Base-by-base conservation (phyloP, 2,797 vertebrate species). In the Scomberomorus guttatus region DNA sequence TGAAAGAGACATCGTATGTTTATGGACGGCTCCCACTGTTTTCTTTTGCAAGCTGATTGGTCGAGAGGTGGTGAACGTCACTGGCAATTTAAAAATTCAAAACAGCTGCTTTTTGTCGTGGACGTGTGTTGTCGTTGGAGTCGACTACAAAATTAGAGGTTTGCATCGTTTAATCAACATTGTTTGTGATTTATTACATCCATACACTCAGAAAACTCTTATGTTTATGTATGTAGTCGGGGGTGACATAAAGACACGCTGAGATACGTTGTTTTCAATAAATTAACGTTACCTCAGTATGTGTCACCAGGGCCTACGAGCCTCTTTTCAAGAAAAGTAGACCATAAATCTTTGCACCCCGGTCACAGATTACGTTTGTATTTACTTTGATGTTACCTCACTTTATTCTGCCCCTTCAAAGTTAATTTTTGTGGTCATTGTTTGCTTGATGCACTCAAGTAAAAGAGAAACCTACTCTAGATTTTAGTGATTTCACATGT, bases 1-100 rank as follows among this genome's bases (percentile, higher is more conserved):
- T 0, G 17, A 4, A 0, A 4, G 0, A 72, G 2, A 32, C 54
- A 22, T 29, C 32, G 0, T 0, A 10, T 18, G 34, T 20, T 22
- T 8, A 3, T 0, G 0, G 1, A 7, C 0, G 1, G 0, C 0
- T 0, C n/a, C 50, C 14, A 0, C 39, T 32, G 4, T 20, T 18
- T 6, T 17, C 1, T 63, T 3, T 29, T 74, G 0, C 15, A 67
- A 61, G n/a, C 9, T 85, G 89, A 91, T 93, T 93, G 91, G 93
- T 24, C 32, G 18, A 25, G 3, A 44, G 1, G 5, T 4, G 10
- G 1, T 0, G 3, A 1, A 88, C 88, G 82, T 91, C 86, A 90
- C 9, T 17, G 25, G 52, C 2, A 32, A 68, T 93, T 93, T 90
- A 87, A 94, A 93, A 87, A 14, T 94, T 93, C 57, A 87, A 92